Conservation (phyloP, 2,113 vertebrate species). For the Cephalopterus ornatus region DNA sequence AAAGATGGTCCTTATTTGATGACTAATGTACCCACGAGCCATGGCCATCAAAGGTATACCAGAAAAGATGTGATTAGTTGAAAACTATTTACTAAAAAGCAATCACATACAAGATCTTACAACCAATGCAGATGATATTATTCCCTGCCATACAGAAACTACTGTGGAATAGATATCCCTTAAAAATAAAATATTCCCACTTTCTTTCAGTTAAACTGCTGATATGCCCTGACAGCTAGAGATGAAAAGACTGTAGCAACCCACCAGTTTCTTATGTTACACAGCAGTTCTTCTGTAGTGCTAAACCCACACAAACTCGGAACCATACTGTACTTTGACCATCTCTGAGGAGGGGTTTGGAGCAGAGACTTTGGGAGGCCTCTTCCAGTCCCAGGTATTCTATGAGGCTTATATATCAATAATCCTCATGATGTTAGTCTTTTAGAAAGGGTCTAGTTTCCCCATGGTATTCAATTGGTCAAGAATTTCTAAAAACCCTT, state of each 20-base stretch:
- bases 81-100: not conserved
- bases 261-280: not conserved
- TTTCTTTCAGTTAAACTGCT: not conserved
- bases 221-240: not conserved
- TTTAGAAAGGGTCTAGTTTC: not conserved
- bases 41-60: not conserved
- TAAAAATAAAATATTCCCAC: not conserved
- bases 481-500: not conserved
- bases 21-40: not conserved
- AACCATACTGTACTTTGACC: not conserved
- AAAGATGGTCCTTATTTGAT: not conserved
- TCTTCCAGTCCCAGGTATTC: not conserved
- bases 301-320: not conserved
- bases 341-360: not conserved
- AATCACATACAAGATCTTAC: not conserved
- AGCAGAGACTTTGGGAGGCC: not conserved
- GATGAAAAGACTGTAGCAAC: not conserved
- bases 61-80: not conserved
- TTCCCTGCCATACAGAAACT: not conserved
- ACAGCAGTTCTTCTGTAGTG: not conserved
- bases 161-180: not conserved
- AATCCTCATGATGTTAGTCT: not conserved
- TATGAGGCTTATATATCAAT: not conserved
- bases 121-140: not conserved
- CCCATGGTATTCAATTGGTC: not conserved